Percentiles rank a stretch among this genome's conserved stretches.
phyloP scores from a whole-genome alignment of 2,888 invertebrate species.

The Rhagonycha lutea region DNA sequence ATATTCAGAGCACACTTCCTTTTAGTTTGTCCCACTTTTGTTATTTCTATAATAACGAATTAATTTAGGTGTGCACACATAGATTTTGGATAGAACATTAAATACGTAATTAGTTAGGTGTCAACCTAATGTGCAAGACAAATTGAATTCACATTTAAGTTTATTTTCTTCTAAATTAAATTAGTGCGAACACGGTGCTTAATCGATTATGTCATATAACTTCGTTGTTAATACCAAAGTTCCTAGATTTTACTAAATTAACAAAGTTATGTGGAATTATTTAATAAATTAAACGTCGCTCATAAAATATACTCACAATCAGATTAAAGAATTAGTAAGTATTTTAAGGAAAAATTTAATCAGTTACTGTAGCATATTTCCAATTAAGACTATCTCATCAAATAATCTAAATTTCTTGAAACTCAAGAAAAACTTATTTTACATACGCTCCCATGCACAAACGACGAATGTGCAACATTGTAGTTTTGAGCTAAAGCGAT shows the following conservation, averaged over 20 bases:
- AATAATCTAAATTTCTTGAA: too few species aligned
- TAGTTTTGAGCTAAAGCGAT: too few species aligned
- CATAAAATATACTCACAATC: neutral
- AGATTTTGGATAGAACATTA: neutral
- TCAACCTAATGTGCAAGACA: neutral
- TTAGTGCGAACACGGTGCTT: neutral
- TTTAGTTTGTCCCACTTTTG: neutral
- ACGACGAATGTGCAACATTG: too few species aligned
- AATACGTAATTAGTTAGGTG: neutral
- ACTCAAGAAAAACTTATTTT: too few species aligned
- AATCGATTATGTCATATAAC: neutral
- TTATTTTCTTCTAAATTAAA: neutral
- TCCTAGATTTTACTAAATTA: neutral
- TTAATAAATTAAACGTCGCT: neutral
- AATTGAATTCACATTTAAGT: neutral
- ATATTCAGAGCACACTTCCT: neutral
- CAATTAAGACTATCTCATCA: too few species aligned
- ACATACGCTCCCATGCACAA: too few species aligned
- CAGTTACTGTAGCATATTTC: neutral
- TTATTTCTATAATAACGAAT: neutral
- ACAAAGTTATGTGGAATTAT: neutral
- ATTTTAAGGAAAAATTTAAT: neutral
- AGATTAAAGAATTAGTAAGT: neutral
- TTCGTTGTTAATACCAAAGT: neutral
- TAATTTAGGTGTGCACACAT: neutral